Conservation (phyloP, 2,113 vertebrate species). For the Pollachius pollachius region DNA sequence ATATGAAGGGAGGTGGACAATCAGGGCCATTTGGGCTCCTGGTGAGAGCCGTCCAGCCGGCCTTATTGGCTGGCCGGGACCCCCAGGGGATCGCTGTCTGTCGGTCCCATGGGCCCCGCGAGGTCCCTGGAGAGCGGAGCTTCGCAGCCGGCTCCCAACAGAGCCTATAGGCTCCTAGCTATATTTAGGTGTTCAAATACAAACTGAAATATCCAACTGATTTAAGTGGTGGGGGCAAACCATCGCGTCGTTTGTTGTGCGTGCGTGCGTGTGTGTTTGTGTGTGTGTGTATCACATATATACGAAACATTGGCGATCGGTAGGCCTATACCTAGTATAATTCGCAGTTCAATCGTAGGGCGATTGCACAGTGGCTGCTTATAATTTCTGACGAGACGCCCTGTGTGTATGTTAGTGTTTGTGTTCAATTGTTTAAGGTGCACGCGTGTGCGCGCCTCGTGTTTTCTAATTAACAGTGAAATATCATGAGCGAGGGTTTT, state of each 20-base stretch:
- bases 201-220: slow-evolving; percentile 7
- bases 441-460: too few species aligned
- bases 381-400: too few species aligned
- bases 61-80: slow-evolving; percentile 51
- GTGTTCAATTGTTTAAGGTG: too few species aligned
- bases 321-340: too few species aligned
- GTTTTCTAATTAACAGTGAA: too few species aligned
- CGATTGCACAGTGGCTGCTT: too few species aligned
- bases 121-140: slow-evolving; percentile 44
- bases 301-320: too few species aligned
- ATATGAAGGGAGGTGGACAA: slow-evolving; percentile 58
- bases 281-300: not conserved
- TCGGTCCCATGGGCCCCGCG: slow-evolving; percentile 32
- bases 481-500: too few species aligned
- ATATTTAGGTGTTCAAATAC: slow-evolving; percentile 33
- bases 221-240: not conserved
- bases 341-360: too few species aligned
- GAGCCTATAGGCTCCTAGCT: slow-evolving; percentile 53
- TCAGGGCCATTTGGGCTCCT: slow-evolving; percentile 50
- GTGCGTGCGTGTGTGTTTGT: slow-evolving; percentile 2
- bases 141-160: slow-evolving; percentile 45
- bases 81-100: slow-evolving; percentile 40
- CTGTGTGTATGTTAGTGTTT: too few species aligned
- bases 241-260: slow-evolving; percentile 8
- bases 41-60: slow-evolving; percentile 57